A percentile compares a stretch with the other conserved stretches of the same genome.
Evolutionary conservation across 2,113 vertebrate genomes (phyloP).

Genomic region (Dunckerocampus dactyliophorus): DNA sequence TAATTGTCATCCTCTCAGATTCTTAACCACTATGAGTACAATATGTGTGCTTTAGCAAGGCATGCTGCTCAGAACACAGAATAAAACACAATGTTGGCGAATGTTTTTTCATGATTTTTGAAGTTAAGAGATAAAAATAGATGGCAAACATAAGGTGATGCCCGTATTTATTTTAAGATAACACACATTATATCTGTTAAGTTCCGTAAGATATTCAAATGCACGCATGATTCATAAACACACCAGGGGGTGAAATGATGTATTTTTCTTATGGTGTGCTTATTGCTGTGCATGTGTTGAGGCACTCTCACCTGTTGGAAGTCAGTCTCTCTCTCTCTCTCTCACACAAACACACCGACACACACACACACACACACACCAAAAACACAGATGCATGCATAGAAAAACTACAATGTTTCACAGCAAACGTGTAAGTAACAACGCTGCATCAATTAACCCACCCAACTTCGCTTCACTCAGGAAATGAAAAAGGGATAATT

Average conservation of each 20-base stretch:
- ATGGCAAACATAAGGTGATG: background rate
- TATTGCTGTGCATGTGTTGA: conserved; percentile 2
- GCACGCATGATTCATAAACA: background rate
- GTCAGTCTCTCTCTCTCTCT: conserved; percentile 12
- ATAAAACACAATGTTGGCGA: background rate
- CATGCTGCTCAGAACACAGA: background rate
- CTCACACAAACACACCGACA: background rate
- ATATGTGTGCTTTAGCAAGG: background rate
- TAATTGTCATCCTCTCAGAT: background rate
- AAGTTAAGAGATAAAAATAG: background rate
- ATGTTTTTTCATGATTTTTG: background rate
- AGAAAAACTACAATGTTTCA: conserved; percentile 29
- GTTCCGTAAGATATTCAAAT: conserved; percentile 2
- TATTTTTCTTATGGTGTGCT: background rate
- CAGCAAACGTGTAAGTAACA: conserved; percentile 39
- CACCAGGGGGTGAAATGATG: background rate
- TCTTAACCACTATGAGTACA: background rate
- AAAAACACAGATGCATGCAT: conserved; percentile 2
- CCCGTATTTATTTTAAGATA: background rate
- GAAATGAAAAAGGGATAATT: conserved; percentile 54
- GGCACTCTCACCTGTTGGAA: conserved; percentile 44
- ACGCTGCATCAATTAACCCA: conserved; percentile 53
- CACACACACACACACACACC: conserved; percentile 4
- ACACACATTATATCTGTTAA: background rate
- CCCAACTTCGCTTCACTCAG: conserved; percentile 32